These are phyloP conservation scores for Enteromius thamalakanensis DNA, from an alignment of 2,797 vertebrate species.

Conservation along the genomic window DNA sequence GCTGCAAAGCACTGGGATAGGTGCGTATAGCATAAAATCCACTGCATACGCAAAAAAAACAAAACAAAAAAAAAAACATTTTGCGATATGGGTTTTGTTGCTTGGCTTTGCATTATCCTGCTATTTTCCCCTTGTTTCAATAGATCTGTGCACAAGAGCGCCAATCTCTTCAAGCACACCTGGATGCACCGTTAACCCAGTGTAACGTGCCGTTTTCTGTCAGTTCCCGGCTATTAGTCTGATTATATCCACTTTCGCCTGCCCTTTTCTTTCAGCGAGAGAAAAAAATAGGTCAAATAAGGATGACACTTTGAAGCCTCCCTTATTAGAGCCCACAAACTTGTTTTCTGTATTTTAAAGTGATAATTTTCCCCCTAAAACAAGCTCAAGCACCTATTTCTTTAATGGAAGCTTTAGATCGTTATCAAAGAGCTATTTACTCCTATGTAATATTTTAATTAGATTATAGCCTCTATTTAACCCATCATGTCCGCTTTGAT, in stretches of 20 bases:
- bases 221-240: conserved; percentile 61
- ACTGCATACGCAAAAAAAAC: neutral
- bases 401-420: conserved; percentile 94
- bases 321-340: conserved; percentile 76
- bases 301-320: conserved; percentile 74
- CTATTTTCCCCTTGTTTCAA: conserved; percentile 51
- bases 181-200: conserved; percentile 59
- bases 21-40: conserved; percentile 23
- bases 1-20: conserved; percentile 35
- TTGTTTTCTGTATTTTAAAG: conserved; percentile 81
- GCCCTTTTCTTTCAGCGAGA: conserved; percentile 50
- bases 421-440: conserved; percentile 99
- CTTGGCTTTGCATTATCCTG: conserved; percentile 46
- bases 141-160: conserved; percentile 44
- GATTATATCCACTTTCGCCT: conserved; percentile 60
- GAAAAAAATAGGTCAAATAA: conserved; percentile 66
- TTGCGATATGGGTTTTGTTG: conserved; percentile 30
- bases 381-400: conserved; percentile 87
- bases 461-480: conserved; percentile 99
- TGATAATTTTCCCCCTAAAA: conserved; percentile 82
- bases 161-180: conserved; percentile 58
- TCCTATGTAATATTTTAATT: conserved; percentile 98
- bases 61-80: neutral
- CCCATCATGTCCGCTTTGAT: conserved; percentile 98
- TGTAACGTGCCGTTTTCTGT: conserved; percentile 59